Percentiles rank a stretch among this genome's conserved stretches.
Evolutionary conservation across 2,888 invertebrate genomes (phyloP).

Genomic region (Drosophila phalerata): DNA sequence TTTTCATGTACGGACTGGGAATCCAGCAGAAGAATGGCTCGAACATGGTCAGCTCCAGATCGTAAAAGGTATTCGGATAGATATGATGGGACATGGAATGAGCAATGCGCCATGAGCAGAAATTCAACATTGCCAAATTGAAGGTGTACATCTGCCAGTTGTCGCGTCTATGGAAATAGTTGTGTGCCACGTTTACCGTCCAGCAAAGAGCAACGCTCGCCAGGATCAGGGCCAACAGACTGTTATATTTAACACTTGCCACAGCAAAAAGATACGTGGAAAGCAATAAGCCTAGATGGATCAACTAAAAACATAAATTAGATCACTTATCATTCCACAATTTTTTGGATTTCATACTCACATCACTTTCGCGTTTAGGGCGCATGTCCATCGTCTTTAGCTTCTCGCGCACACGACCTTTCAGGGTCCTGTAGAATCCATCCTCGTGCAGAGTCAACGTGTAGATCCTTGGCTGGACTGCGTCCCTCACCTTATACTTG

Average conservation of each 20-base stretch:
- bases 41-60: conserved; percentile 89
- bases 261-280: conserved; percentile 83
- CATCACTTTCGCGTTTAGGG: conserved; percentile 81
- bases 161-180: conserved; percentile 91
- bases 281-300: conserved; percentile 84
- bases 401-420: conserved; percentile 87
- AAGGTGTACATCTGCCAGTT: conserved; percentile 93
- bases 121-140: conserved; percentile 88
- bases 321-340: background rate
- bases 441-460: conserved; percentile 91
- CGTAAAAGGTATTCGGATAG: conserved; percentile 91
- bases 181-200: conserved; percentile 89
- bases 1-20: conserved; percentile 87
- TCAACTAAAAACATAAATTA: conserved; percentile 64
- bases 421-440: conserved; percentile 91
- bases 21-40: conserved; percentile 90
- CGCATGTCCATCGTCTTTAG: conserved; percentile 87
- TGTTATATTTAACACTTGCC: conserved; percentile 82
- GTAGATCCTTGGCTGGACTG: conserved; percentile 88
- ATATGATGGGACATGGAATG: conserved; percentile 93
- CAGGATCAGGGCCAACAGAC: conserved; percentile 80
- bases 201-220: conserved; percentile 88
- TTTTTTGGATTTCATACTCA: conserved; percentile 54
- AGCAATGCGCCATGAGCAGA: conserved; percentile 90
- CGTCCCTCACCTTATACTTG: conserved; percentile 89